Base-by-base conservation (phyloP, 2,113 vertebrate genomes). In the Piaya cayana region DNA sequence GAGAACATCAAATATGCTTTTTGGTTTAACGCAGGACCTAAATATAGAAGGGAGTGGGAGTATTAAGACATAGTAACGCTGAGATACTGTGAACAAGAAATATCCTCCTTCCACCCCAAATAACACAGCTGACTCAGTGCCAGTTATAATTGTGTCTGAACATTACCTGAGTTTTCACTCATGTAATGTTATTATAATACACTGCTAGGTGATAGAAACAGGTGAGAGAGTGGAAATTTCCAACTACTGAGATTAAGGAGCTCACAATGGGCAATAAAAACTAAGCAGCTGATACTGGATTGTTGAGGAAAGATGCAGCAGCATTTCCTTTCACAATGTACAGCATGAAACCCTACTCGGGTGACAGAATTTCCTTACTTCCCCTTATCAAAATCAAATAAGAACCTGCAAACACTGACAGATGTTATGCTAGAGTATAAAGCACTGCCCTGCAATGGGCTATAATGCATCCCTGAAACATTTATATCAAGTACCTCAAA, bases 31-130 rank as follows among this genome's bases (percentile, higher is more conserved):
- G 26, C 43, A 87, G 11, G 21, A 49, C 53, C 84, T 91, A 84
- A 56, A 91, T 55, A 76, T 49, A 90, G 65, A 94, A 91, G 12
- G 15, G 29, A 91, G 82, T 78, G 43, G 86, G 72, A 94, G 69
- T 55, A 78, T 50, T 83, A 86, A 74, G 34, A 74, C 0, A 0
- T 87, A 86, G 86, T 81, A 94, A 90, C 62, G 68, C 74, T 64
- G 39, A 32, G 36, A 82, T 45, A 84, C 15, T 37, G 78, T n/a
- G 42, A 4, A 1, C 49, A 81, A 93, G 75, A 39, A 58, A 83
- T 47, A 43, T 25, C 47, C 13, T 71, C 18, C 62, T 92, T 87
- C 64, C 55, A 86, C 32, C 49, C 39, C 65, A 82, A 86, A 52
- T 62, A 88, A 90, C n/a, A 63, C 37, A 78, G 53, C 32, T 79